Evolutionary conservation across 2,113 vertebrate genomes (phyloP).

Genomic region (Brachyhypopomus gauderio): DNA sequence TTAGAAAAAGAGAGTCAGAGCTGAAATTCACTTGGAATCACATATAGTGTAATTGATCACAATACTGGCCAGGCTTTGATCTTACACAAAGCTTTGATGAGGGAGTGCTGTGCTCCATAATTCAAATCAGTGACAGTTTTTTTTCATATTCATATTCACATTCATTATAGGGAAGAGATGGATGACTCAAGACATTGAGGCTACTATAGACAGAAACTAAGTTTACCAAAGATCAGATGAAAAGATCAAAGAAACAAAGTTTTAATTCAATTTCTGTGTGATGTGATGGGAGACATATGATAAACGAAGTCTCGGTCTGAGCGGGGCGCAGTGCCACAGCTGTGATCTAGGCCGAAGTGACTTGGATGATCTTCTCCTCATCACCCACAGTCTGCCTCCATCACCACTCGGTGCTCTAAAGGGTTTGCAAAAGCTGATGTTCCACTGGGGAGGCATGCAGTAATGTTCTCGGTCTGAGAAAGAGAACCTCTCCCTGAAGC

Average conservation of each 20-base stretch:
- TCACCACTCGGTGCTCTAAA: neutral
- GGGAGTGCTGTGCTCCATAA: constrained; percentile 36
- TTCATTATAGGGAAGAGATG: constrained; percentile 41
- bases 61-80: constrained; percentile 41
- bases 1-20: neutral
- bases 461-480: neutral
- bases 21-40: constrained; percentile 8
- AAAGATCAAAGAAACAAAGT: constrained; percentile 48
- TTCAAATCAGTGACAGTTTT: constrained; percentile 28
- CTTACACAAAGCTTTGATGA: constrained; percentile 40
- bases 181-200: constrained; percentile 21
- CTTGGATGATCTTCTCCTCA: neutral
- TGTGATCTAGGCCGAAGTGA: constrained; percentile 17
- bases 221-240: constrained; percentile 45
- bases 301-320: constrained; percentile 47
- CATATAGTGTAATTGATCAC: constrained; percentile 20
- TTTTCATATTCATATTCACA: constrained; percentile 34
- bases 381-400: neutral
- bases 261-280: constrained; percentile 49
- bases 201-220: constrained; percentile 26
- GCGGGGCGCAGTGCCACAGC: constrained; percentile 11
- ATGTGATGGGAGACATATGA: constrained; percentile 28
- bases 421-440: constrained; percentile 1
- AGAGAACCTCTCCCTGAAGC: neutral
- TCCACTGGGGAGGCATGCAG: neutral